Evolutionary conservation across 92 coral and sea anemone genomes (phyloP).

Genomic region (Blastomussa wellsi): DNA sequence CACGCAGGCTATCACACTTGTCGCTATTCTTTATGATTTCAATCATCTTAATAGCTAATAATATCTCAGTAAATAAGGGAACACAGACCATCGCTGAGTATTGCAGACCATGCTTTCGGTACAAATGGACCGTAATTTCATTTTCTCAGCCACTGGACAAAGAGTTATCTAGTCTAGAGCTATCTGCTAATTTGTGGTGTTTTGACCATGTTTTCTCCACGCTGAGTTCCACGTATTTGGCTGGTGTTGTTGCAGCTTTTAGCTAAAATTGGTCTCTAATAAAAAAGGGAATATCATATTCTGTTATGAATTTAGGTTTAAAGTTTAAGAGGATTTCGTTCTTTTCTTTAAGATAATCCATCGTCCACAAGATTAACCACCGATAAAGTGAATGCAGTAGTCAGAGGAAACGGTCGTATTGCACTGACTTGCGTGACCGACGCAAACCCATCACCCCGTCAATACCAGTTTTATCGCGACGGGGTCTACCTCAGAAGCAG

Average conservation of each 20-base stretch:
- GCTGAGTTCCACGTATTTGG: background rate
- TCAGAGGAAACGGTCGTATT: slow-evolving; percentile 67
- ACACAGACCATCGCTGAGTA: background rate
- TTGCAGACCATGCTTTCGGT: background rate
- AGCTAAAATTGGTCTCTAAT: background rate
- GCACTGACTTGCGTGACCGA: slow-evolving; percentile 62
- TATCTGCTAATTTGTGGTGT: too few species aligned
- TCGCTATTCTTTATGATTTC: too few species aligned
- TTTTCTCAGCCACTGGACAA: background rate
- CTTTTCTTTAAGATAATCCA: slow-evolving; percentile 61
- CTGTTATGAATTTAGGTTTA: background rate
- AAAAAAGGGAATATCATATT: background rate
- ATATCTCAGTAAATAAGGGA: background rate
- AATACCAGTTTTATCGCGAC: slow-evolving; percentile 60
- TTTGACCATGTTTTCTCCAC: background rate
- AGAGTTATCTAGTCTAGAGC: too few species aligned
- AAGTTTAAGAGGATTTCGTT: background rate
- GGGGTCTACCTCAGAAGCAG: slow-evolving; percentile 46
- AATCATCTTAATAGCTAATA: too few species aligned
- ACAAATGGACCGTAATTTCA: background rate
- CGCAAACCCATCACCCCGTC: slow-evolving; percentile 72
- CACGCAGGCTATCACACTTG: too few species aligned
- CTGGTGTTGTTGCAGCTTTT: background rate
- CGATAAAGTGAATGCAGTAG: slow-evolving; percentile 59
- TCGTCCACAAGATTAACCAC: slow-evolving; percentile 48